Conservation (phyloP, 2,797 vertebrate species). For the Trematomus bernacchii region DNA sequence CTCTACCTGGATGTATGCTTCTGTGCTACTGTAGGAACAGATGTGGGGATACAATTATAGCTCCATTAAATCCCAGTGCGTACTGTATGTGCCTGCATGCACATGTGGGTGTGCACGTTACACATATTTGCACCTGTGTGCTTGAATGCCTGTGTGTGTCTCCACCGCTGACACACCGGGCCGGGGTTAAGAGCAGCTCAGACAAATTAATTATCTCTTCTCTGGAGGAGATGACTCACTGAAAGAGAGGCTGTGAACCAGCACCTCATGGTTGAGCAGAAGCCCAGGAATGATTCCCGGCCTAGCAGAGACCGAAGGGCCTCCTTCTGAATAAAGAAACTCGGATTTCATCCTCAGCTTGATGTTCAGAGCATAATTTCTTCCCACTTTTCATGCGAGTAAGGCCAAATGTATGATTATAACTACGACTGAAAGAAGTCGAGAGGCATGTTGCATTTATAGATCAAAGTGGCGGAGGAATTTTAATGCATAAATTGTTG, state of each 20-base stretch:
- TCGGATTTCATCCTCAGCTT: conserved; percentile 58
- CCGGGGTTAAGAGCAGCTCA: conserved; percentile 75
- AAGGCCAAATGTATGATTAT: conserved; percentile 72
- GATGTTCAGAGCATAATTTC: conserved; percentile 59
- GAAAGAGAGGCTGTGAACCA: conserved; percentile 58
- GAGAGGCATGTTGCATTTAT: conserved; percentile 72
- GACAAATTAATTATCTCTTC: conserved; percentile 79
- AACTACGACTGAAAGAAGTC: conserved; percentile 65
- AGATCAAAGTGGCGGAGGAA: conserved; percentile 73
- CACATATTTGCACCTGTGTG: conserved; percentile 51
- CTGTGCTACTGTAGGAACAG: conserved; percentile 3
- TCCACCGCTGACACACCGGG: conserved; percentile 45
- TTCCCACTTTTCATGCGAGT: conserved; percentile 49
- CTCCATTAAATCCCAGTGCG: conserved; percentile 34
- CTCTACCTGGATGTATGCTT: conserved; percentile 23
- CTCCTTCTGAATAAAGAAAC: conserved; percentile 47
- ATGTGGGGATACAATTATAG: conserved; percentile 43
- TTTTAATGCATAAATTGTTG: conserved; percentile 74
- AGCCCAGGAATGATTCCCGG: conserved; percentile 52
- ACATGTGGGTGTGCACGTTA: conserved; percentile 21
- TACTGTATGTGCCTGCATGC: conserved; percentile 14
- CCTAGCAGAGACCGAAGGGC: conserved; percentile 42
- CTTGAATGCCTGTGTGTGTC: conserved; percentile 29
- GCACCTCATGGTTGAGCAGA: conserved; percentile 50
- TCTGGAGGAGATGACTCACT: conserved; percentile 67